A percentile compares a stretch with the other conserved stretches of the same genome.
Conservation (phyloP, 2,888 invertebrate genomes). For the Andricus curvator region DNA sequence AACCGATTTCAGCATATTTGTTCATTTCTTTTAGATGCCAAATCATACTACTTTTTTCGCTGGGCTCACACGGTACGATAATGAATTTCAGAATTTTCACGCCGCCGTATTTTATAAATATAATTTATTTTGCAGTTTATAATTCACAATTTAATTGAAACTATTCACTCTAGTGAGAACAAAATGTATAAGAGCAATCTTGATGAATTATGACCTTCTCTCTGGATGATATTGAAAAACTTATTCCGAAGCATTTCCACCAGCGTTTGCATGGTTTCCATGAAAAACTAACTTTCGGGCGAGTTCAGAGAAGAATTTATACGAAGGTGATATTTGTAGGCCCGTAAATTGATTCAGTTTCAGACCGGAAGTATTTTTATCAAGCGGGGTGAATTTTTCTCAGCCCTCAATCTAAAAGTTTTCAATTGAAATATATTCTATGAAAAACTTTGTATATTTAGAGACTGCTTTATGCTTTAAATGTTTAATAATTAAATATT, state of each 20-base stretch:
- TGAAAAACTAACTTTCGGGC: neutral
- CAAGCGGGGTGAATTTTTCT: neutral
- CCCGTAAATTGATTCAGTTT: neutral
- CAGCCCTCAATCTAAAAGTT: neutral
- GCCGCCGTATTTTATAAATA: neutral
- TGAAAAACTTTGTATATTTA: neutral
- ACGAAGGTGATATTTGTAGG: neutral
- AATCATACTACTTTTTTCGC: too few relatives aligned
- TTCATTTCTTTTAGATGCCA: too few relatives aligned
- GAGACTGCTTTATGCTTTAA: neutral
- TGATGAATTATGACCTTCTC: neutral
- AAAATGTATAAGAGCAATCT: neutral
- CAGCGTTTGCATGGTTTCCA: neutral
- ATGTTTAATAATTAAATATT: neutral
- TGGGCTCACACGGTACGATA: too few relatives aligned
- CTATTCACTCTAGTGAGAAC: neutral
- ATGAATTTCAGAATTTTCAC: too few relatives aligned
- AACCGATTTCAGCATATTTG: too few relatives aligned
- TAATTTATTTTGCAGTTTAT: neutral
- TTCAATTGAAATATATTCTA: neutral
- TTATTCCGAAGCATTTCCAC: neutral
- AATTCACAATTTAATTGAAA: neutral
- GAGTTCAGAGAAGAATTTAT: neutral
- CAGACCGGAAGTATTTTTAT: neutral
- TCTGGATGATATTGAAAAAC: conserved; percentile 1